Evolutionary conservation across 2,113 vertebrate genomes (phyloP).

Genomic region (Burhinus bistriatus): DNA sequence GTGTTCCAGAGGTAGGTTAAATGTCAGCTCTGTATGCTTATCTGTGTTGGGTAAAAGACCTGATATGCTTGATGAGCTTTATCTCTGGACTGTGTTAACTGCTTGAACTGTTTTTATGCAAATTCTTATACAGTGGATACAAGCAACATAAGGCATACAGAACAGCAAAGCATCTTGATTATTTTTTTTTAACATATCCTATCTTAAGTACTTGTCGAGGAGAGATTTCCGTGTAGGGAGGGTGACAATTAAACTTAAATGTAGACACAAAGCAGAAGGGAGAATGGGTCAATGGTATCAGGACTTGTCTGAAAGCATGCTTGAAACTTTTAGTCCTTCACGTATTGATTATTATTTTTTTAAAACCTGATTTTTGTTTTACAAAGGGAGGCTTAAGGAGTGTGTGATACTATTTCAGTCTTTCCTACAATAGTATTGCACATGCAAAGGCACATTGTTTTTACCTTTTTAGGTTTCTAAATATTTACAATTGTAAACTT

Average conservation of each 20-base stretch:
- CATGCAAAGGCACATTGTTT: neutral
- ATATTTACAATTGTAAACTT: neutral
- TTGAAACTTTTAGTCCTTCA: neutral
- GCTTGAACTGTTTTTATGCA: neutral
- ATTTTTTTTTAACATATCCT: neutral
- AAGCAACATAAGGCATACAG: neutral
- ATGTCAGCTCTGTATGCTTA: neutral
- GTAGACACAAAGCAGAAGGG: neutral
- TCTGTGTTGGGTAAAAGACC: neutral
- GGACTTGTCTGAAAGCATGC: neutral
- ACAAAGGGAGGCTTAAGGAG: neutral
- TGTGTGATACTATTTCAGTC: neutral
- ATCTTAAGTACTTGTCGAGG: neutral
- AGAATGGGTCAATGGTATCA: neutral
- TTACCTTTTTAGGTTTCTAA: neutral
- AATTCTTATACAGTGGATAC: neutral
- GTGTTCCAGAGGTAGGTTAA: neutral
- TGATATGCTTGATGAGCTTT: neutral
- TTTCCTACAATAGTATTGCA: neutral
- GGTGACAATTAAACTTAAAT: neutral
- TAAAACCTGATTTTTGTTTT: neutral
- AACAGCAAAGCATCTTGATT: neutral
- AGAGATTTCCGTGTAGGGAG: neutral
- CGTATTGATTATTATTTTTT: neutral
- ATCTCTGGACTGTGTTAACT: neutral